Percentiles rank a stretch among this genome's conserved stretches.
phyloP scores from a whole-genome alignment of 2,888 invertebrate species.

The Strigamia transsilvanica region DNA sequence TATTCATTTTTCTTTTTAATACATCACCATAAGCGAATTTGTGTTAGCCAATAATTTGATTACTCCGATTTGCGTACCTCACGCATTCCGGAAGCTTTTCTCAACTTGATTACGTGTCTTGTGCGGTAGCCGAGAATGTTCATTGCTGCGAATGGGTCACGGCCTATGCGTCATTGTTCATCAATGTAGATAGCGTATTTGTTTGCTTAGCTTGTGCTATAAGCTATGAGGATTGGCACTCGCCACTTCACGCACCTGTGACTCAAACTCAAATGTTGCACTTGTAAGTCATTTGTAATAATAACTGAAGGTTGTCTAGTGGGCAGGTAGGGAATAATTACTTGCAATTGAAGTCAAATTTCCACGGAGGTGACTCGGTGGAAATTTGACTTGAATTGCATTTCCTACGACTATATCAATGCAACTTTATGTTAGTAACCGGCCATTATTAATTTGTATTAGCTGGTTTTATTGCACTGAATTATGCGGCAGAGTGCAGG shows the following conservation, averaged over 20 bases:
- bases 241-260: not conserved
- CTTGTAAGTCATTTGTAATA: constrained; percentile 27
- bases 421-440: constrained; percentile 23
- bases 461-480: constrained; percentile 2
- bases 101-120: constrained; percentile 34
- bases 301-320: not conserved
- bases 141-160: constrained; percentile 24
- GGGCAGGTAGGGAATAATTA: constrained; percentile 23
- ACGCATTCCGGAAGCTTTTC: not conserved
- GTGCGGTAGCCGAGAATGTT: not conserved
- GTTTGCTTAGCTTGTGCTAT: not conserved
- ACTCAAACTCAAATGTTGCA: not conserved
- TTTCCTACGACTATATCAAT: not conserved
- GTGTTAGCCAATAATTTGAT: not conserved
- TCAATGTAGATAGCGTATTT: constrained; percentile 30
- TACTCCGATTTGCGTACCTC: constrained; percentile 10
- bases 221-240: constrained; percentile 1
- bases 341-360: too few species aligned
- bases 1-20: not conserved
- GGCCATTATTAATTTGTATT: constrained; percentile 29
- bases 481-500: not conserved
- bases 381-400: not conserved
- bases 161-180: constrained; percentile 42
- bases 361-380: not conserved
- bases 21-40: not conserved